Evolutionary conservation across 1,140 invertebrate genomes (phyloP).

Genomic region (Coptotermes formosanus): DNA sequence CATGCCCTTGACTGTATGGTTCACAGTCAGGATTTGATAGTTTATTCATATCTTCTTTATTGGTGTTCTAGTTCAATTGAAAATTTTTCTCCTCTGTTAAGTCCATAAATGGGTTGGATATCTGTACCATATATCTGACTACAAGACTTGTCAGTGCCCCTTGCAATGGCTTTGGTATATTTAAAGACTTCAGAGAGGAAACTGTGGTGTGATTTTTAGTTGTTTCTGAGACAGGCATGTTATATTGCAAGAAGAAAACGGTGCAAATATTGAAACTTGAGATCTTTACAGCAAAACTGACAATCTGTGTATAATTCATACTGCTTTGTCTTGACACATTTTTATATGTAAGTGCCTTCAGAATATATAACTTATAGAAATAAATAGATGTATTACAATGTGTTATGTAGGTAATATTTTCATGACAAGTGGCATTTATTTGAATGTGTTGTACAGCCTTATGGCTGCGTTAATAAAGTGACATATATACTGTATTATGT

Average conservation of each 20-base stretch:
- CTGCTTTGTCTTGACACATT: background rate
- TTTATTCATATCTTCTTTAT: too few relatives aligned
- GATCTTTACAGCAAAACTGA: background rate
- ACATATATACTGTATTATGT: background rate
- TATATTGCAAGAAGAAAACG: background rate
- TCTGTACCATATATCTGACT: too few relatives aligned
- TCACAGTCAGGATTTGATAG: too few relatives aligned
- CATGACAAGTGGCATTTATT: background rate
- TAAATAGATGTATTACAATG: background rate
- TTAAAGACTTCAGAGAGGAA: background rate
- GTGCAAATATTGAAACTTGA: background rate
- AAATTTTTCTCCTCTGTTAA: too few relatives aligned
- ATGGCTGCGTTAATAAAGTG: background rate
- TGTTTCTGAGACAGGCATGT: background rate
- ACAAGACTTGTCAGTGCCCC: too few relatives aligned
- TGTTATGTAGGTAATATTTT: constrained; percentile 2
- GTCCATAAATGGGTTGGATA: too few relatives aligned
- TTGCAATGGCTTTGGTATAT: background rate
- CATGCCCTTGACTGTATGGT: too few relatives aligned
- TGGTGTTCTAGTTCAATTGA: too few relatives aligned
- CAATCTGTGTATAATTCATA: background rate
- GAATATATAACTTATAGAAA: background rate
- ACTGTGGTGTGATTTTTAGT: background rate
- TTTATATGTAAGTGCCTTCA: constrained; percentile 13
- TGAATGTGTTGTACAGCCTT: background rate